Evolutionary conservation across 2,113 vertebrate species (phyloP), one percentile per base, ranked within the genome.

Genomic region (Lampris incognitus): DNA sequence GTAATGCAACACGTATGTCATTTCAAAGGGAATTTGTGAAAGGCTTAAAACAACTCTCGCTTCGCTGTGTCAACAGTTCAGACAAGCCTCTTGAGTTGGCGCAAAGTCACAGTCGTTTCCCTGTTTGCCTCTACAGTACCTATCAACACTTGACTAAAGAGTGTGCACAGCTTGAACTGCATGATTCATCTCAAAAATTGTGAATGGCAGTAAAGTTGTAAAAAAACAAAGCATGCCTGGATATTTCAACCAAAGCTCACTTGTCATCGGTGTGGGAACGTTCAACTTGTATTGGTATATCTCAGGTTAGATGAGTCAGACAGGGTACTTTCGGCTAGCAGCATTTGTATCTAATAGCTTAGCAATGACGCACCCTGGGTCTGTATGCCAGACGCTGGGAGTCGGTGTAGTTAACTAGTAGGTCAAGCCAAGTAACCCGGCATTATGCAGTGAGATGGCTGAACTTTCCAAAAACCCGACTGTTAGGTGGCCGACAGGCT

Each of bases 341-440:
- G 72, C 40, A 72, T 82, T 76, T 79, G 78, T 63, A 51, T 85
- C 74, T 75, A 51, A 69, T 72, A 49, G 72, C 74, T 60, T 64
- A 59, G 44, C 11, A 11, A 72, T 71, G 72, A 76, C 68, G 78
- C 78, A 24, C 24, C 24, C 24, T 24, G 24, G 24, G 24, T 63
- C 61, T 58, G 49, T 70, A 74, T 65, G 78, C 78, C 71, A 69
- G 60, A 68, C 66, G 48, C 69, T 66, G 50, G 65, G 71, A 71
- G 72, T 72, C 55, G 69, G 74, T 81, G 68, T 74, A 71, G 42
- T 70, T 65, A 75, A 86, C 54, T 58, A 68, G 83, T 78, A 88
- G 79, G 74, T 79, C 79, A 79, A 89, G 63, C 82, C 83, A 56
- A 69, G 78, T 84, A 76, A 87, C 82, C 85, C 66, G 40, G 65